Percentiles rank a stretch among this genome's conserved stretches.
These are phyloP conservation scores for Theristus sp. DNA, from an alignment of 2,888 invertebrate genomes.

Conservation along the genomic window DNA sequence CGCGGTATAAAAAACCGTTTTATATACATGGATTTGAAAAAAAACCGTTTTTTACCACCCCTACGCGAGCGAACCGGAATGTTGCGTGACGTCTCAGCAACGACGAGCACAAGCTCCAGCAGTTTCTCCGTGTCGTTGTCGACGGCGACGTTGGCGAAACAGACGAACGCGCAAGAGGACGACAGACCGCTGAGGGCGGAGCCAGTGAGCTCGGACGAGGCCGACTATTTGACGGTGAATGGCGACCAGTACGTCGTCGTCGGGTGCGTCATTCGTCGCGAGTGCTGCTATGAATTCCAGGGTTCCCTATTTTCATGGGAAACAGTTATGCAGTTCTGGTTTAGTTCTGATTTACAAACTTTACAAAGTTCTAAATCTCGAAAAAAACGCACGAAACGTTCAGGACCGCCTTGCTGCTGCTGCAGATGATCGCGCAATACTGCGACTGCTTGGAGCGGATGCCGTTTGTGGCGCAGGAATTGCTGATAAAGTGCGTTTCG, in stretches of 20 bases:
- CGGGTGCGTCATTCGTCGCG: conserved; percentile 29
- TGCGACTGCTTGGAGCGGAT: conserved; percentile 57
- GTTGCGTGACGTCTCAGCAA: conserved; percentile 9
- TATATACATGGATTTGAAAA: no score
- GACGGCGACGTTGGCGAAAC: no score
- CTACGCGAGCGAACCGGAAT: conserved; percentile 39
- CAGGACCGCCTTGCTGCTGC: conserved; percentile 59
- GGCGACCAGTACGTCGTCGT: conserved; percentile 35
- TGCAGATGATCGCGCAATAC: conserved; percentile 78
- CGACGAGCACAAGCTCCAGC: background rate
- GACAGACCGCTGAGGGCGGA: no score
- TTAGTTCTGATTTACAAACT: background rate
- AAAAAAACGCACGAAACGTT: no score
- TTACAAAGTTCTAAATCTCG: background rate
- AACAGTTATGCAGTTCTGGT: no score
- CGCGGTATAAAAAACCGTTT: no score
- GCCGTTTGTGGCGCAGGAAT: conserved; percentile 48
- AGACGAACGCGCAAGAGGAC: no score
- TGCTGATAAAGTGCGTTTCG: conserved; percentile 42
- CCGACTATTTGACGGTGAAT: conserved; percentile 27
- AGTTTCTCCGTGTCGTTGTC: no score
- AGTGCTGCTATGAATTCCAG: no score
- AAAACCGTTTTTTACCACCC: no score
- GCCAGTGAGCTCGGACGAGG: no score
- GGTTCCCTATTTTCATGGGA: no score